Base-by-base conservation (phyloP, 1,140 invertebrate genomes). In the Cryptotermes secundus region DNA sequence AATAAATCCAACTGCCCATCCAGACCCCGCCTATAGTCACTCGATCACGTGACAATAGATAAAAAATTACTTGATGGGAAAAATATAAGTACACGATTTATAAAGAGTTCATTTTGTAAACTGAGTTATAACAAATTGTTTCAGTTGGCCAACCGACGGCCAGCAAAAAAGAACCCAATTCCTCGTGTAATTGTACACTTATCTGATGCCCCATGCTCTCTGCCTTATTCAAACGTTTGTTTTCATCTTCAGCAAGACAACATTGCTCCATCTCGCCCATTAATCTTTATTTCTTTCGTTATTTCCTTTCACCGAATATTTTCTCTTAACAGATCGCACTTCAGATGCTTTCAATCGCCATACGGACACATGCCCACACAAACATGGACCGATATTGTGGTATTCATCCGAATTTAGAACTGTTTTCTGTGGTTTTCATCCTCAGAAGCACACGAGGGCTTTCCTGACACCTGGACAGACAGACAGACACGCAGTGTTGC, bases 361-460 rank as follows among this genome's bases (percentile, higher is more conserved):
- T n/a, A n/a, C 59, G 22, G 45, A 49, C 45, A 31, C 59, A 31
- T 31, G 31, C n/a, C 19, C 14, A 38, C 38, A 26, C 14, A 72
- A 31, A 72, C 59, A 72, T 16, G 59, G 59, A 10, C 59, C 26
- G 14, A 72, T 72, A 26, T 72, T n/a, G 59, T 31, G 31, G 59
- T 31, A 72, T 72, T 72, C 59, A 10, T 72, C 59, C 14, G 31
- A 31, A 72, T 72, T 72, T 72, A 72, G 31, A 72, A 72, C 59
- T 72, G 59, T 72, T 72, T 72, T 72, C 59, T 72, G 59, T 31
- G 9, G 59, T 72, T 72, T 72, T 72, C n/a, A 72, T 72, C 59
- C 9, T 72, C 26, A 72, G 26, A 72, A 72, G 31, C 31, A 31
- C 59, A 72, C 7, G 59, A 72, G 59, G n/a, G 26, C n/a, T 72